These are phyloP conservation scores for Gila robusta DNA, from an alignment of 2,797 vertebrate genomes.

Conservation along the genomic window DNA sequence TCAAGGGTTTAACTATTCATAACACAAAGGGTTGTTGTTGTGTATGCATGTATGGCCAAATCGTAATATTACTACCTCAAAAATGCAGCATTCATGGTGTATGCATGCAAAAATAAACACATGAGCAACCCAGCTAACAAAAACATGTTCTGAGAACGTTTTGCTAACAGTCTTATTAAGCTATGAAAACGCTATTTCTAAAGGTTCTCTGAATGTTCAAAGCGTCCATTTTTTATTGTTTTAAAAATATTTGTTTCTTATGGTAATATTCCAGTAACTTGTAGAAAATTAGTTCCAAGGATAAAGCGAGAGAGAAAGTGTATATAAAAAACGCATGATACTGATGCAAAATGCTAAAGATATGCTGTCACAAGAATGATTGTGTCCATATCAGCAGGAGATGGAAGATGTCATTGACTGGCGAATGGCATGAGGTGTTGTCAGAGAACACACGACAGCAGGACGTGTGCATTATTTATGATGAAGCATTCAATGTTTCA, in stretches of 20 bases:
- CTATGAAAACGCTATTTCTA: too few species aligned
- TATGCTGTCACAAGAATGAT: background rate
- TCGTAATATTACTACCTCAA: background rate
- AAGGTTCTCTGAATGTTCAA: too few species aligned
- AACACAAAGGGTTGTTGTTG: background rate
- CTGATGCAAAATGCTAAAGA: background rate
- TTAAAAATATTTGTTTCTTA: too few species aligned
- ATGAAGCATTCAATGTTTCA: background rate
- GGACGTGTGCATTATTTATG: conserved; percentile 45
- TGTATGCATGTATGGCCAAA: background rate
- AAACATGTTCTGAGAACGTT: too few species aligned
- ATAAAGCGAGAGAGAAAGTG: background rate
- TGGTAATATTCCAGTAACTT: too few species aligned
- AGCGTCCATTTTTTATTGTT: too few species aligned
- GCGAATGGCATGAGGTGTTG: background rate
- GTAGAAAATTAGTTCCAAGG: too few species aligned
- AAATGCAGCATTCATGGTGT: background rate
- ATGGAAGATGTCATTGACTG: background rate
- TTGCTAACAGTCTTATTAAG: too few species aligned
- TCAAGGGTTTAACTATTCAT: background rate
- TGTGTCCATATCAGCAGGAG: background rate
- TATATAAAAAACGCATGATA: background rate
- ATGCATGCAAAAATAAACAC: too few species aligned
- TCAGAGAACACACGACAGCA: conserved; percentile 6
- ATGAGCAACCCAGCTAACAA: too few species aligned